Percentiles rank a stretch among this genome's conserved stretches.
Evolutionary conservation across 2,113 vertebrate species (phyloP).

Genomic region (Petrocephalus zakoni): DNA sequence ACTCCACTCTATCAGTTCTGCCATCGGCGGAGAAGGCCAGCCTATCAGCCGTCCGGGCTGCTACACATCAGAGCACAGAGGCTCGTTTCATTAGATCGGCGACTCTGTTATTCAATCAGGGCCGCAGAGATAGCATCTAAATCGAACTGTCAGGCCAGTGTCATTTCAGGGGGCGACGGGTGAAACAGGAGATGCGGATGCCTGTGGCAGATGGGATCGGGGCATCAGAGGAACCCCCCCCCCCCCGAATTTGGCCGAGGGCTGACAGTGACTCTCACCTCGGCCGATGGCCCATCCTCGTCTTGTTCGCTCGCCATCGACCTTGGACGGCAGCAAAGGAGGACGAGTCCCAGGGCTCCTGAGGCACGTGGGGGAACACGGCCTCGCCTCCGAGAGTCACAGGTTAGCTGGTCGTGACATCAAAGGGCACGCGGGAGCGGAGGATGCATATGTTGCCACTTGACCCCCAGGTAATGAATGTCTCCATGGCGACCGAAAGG

Average conservation of each 20-base stretch:
- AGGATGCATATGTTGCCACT: not conserved
- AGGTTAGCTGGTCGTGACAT: not conserved
- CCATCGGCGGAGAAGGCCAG: too few relatives aligned
- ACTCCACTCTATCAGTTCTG: not conserved
- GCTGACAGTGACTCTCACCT: not conserved
- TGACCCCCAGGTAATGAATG: not conserved
- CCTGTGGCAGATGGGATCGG: not conserved
- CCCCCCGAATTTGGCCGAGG: not conserved
- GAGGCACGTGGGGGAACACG: not conserved
- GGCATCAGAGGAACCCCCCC: not conserved
- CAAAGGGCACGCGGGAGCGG: not conserved
- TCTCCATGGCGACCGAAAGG: not conserved
- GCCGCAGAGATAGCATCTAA: constrained; percentile 15
- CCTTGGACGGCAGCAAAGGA: not conserved
- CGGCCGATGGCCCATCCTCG: not conserved
- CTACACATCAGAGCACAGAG: not conserved
- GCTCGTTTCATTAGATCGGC: not conserved
- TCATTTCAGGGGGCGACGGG: not conserved
- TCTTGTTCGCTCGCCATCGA: not conserved
- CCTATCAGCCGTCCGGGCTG: not conserved
- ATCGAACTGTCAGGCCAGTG: constrained; percentile 14
- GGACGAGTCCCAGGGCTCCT: not conserved
- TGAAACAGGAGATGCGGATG: not conserved
- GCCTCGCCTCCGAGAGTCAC: not conserved
- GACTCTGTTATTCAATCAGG: constrained; percentile 9